Conservation (phyloP, 1,140 invertebrate species). For the Berghia stephanieae region DNA sequence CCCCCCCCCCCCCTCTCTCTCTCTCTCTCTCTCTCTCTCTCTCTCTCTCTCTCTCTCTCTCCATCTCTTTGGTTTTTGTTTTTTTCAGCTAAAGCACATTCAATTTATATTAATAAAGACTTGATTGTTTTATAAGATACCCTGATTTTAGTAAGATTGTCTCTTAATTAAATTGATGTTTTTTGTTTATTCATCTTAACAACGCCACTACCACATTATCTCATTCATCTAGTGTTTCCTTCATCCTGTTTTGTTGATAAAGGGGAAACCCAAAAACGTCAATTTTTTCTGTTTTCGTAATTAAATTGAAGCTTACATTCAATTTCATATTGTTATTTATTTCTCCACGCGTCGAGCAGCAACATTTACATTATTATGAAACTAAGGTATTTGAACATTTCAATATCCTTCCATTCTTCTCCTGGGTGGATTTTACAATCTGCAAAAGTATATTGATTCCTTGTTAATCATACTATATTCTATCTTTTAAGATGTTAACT, state of each 20-base stretch:
- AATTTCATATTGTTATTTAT: too few relatives aligned
- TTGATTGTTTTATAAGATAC: too few relatives aligned
- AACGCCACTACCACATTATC: constrained; percentile 20
- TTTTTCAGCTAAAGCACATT: too few relatives aligned
- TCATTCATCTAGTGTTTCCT: background rate
- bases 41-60: constrained; percentile 28
- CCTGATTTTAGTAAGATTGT: background rate
- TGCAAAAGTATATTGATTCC: background rate
- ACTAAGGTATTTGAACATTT: background rate
- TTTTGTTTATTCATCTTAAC: constrained; percentile 16
- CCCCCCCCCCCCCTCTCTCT: background rate
- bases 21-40: constrained; percentile 24
- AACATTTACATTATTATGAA: background rate
- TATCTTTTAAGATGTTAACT: background rate
- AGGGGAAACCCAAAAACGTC: too few relatives aligned
- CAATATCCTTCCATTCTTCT: background rate
- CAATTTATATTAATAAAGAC: too few relatives aligned
- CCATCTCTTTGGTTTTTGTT: background rate
- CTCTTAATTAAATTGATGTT: background rate
- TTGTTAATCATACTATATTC: background rate
- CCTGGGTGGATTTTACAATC: background rate
- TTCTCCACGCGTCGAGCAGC: too few relatives aligned
- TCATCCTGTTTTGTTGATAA: too few relatives aligned
- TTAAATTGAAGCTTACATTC: too few relatives aligned
- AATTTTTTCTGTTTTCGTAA: too few relatives aligned